Conservation (phyloP, 2,888 invertebrate genomes). For the Kuschelorhynchus macadamiae region DNA sequence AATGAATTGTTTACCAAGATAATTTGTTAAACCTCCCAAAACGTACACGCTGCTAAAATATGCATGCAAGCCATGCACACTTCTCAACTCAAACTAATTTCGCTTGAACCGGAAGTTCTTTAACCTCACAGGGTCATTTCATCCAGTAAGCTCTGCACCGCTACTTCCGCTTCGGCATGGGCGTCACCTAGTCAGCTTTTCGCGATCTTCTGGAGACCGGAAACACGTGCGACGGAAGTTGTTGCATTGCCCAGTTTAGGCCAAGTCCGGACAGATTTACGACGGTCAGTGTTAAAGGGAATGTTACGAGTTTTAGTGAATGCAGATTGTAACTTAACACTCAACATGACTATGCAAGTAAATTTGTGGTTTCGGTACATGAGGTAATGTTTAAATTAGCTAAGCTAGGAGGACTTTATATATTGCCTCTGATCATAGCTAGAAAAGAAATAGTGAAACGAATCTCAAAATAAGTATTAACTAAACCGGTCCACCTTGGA, state of each 20-base stretch:
- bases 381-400: no score
- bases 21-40: conserved; percentile 16
- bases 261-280: not conserved
- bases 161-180: conserved; percentile 34
- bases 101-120: conserved; percentile 36
- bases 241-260: conserved; percentile 14
- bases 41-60: conserved; percentile 26
- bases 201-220: conserved; percentile 29
- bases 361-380: no score
- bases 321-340: no score
- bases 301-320: no score
- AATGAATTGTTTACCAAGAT: not conserved
- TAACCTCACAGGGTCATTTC: conserved; percentile 23
- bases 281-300: not conserved
- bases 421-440: no score
- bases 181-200: conserved; percentile 42
- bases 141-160: conserved; percentile 29
- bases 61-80: conserved; percentile 38
- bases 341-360: no score
- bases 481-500: no score
- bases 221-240: conserved; percentile 32
- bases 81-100: conserved; percentile 34
- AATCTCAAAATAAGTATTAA: no score
- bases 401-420: no score
- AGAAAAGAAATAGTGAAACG: no score